Evolutionary conservation across 2,888 invertebrate species (phyloP).

Genomic region (Augochlorella aurata): DNA sequence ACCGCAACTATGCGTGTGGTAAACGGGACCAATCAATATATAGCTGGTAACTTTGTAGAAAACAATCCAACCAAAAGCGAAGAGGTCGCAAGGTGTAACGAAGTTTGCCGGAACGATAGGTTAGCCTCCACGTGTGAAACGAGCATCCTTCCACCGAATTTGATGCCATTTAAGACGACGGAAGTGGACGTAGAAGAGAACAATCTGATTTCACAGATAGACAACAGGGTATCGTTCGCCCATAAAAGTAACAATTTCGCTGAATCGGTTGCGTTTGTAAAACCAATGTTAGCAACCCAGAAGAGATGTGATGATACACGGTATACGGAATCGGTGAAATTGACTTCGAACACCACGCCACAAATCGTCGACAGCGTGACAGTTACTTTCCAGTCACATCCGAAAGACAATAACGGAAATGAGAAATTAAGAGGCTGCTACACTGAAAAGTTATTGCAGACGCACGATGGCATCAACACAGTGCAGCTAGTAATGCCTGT

Average conservation of each 20-base stretch:
- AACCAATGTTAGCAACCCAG: too few species aligned
- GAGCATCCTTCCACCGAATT: background rate
- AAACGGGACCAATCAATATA: constrained; percentile 57
- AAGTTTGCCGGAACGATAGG: background rate
- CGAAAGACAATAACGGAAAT: background rate
- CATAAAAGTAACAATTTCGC: background rate
- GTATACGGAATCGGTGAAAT: background rate
- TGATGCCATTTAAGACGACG: background rate
- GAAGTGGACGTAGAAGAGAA: background rate
- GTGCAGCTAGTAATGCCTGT: constrained; percentile 30
- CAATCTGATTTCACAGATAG: background rate
- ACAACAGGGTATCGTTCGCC: background rate
- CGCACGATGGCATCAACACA: background rate
- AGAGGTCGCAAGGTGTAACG: background rate
- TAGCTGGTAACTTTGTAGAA: constrained; percentile 34
- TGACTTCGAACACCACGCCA: fast-evolving
- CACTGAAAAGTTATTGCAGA: background rate
- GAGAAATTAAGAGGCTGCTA: background rate
- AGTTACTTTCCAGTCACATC: background rate
- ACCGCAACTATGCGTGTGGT: constrained; percentile 39
- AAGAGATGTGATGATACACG: background rate
- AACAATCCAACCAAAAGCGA: background rate
- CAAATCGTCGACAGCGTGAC: background rate
- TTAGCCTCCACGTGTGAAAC: background rate
- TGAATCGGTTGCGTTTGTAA: background rate